Conservation (phyloP, 1,140 invertebrate species). For the Gonioctena quinquepunctata region DNA sequence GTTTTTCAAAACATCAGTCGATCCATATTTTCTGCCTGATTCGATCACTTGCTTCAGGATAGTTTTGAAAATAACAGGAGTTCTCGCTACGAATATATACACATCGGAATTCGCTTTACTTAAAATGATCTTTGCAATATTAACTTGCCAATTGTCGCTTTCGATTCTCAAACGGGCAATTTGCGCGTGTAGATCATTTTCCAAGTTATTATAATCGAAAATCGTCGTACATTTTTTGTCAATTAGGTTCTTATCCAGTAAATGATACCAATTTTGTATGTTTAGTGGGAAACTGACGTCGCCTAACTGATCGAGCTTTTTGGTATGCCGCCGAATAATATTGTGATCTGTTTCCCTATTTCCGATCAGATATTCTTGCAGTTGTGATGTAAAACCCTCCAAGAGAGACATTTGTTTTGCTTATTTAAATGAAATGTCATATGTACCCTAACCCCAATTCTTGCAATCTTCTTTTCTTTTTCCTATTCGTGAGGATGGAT, state of each 20-base stretch:
- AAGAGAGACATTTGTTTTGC: conserved; percentile 37
- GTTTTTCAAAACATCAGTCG: conserved; percentile 7
- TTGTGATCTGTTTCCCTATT: conserved; percentile 24
- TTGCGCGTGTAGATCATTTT: conserved; percentile 15
- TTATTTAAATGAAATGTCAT: no score
- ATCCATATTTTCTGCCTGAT: conserved; percentile 30
- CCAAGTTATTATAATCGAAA: conserved; percentile 26
- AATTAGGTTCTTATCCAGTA: conserved; percentile 12
- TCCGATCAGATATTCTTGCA: conserved; percentile 35
- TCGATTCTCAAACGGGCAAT: conserved; percentile 14
- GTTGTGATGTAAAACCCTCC: conserved; percentile 26
- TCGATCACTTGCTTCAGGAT: conserved; percentile 29
- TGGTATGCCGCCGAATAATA: conserved; percentile 42
- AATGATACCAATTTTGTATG: conserved; percentile 38
- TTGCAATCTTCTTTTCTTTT: no score
- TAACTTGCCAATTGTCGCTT: conserved; percentile 32
- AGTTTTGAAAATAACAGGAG: conserved; percentile 19
- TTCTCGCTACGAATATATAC: conserved; percentile 38
- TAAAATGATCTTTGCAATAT: conserved; percentile 28
- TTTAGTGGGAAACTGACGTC: conserved; percentile 48
- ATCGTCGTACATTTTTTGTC: conserved; percentile 19
- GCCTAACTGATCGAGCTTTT: conserved; percentile 42
- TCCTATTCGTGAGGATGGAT: no score
- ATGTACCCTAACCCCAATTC: no score
- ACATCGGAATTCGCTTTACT: conserved; percentile 26